Evolutionary conservation across 2,113 vertebrate genomes (phyloP).

Genomic region (Ornithorhynchus anatinus): DNA sequence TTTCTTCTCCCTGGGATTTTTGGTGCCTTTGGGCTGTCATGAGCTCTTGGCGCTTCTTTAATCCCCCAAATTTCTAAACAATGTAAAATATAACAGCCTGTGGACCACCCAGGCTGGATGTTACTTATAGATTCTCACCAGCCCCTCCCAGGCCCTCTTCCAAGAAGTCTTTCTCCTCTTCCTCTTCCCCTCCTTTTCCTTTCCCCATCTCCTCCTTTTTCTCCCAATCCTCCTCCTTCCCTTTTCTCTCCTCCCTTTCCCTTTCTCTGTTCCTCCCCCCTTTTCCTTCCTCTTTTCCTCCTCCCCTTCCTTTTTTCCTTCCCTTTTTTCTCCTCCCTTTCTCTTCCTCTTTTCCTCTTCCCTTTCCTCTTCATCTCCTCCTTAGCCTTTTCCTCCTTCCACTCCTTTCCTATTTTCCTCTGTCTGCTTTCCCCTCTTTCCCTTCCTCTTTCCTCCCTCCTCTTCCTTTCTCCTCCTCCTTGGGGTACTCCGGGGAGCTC

Average conservation of each 20-base stretch:
- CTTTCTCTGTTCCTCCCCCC: not conserved
- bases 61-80: too few species aligned
- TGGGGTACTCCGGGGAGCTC: not conserved
- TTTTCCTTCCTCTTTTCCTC: constrained; percentile 1
- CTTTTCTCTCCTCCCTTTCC: not conserved
- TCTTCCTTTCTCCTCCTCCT: not conserved
- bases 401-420: not conserved
- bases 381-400: not conserved
- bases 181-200: too few species aligned
- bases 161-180: too few species aligned
- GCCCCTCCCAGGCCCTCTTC: too few species aligned
- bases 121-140: too few species aligned
- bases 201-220: not conserved
- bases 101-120: too few species aligned
- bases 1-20: too few species aligned
- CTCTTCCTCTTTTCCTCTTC: not conserved
- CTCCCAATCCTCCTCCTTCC: not conserved
- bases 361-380: not conserved
- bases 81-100: too few species aligned
- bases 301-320: not conserved
- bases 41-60: too few species aligned
- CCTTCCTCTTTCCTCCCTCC: constrained; percentile 15
- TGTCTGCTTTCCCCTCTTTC: not conserved
- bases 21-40: too few species aligned
- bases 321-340: not conserved